Evolutionary conservation across 2,113 vertebrate species (phyloP).

Genomic region (Panthera uncia): DNA sequence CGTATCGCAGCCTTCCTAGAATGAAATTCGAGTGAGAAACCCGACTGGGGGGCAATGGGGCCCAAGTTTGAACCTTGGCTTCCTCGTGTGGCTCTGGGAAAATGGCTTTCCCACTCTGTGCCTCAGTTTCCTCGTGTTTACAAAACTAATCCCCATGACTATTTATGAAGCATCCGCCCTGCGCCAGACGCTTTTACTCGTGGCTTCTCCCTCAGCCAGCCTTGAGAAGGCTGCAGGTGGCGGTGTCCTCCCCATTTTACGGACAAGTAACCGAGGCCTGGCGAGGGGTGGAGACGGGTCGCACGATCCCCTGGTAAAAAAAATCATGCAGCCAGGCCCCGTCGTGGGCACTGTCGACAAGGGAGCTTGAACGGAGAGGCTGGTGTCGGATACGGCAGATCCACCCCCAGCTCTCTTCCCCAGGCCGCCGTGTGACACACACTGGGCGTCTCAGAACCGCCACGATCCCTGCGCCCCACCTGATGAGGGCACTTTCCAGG

Average conservation of each 20-base stretch:
- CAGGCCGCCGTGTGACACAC: neutral
- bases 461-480: neutral
- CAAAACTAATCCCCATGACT: constrained; percentile 45
- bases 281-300: neutral
- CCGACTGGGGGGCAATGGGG: neutral
- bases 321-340: neutral
- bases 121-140: constrained; percentile 68
- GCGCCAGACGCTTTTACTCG: constrained; percentile 44
- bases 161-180: neutral
- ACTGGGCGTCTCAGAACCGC: neutral
- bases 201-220: neutral
- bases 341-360: neutral
- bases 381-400: neutral
- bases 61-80: neutral
- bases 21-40: neutral
- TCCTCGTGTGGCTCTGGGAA: constrained; percentile 37
- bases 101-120: constrained; percentile 51
- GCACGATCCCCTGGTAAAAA: neutral
- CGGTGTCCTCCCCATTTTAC: neutral
- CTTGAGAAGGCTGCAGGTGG: neutral
- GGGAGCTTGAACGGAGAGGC: neutral
- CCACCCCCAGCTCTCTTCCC: neutral
- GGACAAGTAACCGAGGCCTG: neutral
- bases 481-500: neutral
- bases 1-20: neutral